Conservation (phyloP, 2,113 vertebrate genomes). For the Guaruba guarouba region DNA sequence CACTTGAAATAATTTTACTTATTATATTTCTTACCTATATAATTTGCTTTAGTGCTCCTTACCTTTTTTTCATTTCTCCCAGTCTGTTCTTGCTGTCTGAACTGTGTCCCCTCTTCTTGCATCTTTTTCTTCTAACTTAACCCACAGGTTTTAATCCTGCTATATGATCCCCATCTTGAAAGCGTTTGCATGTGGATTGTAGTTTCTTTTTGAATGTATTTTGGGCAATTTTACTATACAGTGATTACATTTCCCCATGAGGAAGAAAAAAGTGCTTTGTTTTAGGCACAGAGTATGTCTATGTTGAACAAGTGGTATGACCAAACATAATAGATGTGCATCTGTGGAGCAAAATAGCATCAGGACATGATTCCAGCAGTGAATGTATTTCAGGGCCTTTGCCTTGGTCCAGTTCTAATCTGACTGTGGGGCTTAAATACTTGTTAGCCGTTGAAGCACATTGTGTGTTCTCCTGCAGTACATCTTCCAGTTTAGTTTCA, state of each 20-base stretch:
- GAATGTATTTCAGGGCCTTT: neutral
- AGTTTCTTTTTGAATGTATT: neutral
- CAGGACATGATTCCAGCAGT: fast-evolving
- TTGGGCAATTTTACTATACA: neutral
- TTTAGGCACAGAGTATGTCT: neutral
- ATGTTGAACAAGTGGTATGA: neutral
- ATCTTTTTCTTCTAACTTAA: neutral
- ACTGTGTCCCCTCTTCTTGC: neutral
- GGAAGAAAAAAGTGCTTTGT: neutral
- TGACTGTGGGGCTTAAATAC: neutral
- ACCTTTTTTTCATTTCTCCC: neutral
- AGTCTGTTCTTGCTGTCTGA: neutral
- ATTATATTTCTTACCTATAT: neutral
- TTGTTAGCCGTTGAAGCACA: neutral
- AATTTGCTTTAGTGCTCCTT: neutral
- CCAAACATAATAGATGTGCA: neutral
- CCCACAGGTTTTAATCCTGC: neutral
- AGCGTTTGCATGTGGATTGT: neutral
- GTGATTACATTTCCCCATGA: neutral
- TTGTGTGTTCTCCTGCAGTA: neutral
- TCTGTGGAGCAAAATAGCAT: neutral
- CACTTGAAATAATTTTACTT: neutral
- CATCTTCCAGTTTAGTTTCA: neutral
- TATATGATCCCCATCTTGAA: neutral
- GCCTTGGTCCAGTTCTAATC: neutral